phyloP scores from a whole-genome alignment of 2,797 vertebrate genomes.

The Coccyzus lansbergi region DNA sequence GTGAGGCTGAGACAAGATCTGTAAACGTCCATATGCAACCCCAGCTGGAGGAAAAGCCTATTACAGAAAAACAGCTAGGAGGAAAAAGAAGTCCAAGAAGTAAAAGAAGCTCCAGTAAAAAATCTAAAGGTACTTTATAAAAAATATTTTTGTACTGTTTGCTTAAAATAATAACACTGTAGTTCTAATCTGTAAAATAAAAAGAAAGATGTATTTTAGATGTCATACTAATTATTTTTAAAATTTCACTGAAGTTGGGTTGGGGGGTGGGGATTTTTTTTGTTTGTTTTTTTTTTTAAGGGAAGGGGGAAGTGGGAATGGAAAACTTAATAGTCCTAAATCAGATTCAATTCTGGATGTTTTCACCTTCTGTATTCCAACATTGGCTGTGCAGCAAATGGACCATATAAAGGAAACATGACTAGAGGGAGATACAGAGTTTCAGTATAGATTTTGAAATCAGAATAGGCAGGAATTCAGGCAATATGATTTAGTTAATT shows the following conservation, averaged over 20 bases:
- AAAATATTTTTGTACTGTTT: neutral
- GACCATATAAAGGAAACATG: neutral
- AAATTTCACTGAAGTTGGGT: neutral
- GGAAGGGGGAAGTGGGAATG: too few relatives aligned
- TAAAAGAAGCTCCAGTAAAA: slow-evolving; percentile 63
- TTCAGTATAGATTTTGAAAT: neutral
- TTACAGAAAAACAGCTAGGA: slow-evolving; percentile 33
- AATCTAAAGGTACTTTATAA: slow-evolving; percentile 60
- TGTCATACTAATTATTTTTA: neutral
- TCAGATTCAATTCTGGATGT: neutral
- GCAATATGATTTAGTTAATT: neutral
- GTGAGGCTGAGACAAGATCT: slow-evolving; percentile 19
- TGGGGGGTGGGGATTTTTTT: neutral
- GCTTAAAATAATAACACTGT: neutral
- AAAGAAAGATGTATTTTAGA: neutral
- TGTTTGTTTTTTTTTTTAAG: neutral
- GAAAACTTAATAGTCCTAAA: neutral
- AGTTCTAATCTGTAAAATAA: neutral
- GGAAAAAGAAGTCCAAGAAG: slow-evolving; percentile 68
- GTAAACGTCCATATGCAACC: slow-evolving; percentile 30
- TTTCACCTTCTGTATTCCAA: neutral
- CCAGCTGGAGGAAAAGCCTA: slow-evolving; percentile 48
- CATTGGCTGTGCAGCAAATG: neutral
- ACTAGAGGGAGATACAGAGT: neutral
- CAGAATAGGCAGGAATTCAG: neutral